phyloP scores from a whole-genome alignment of 92 coral and sea anemone species.

The Zoanthus solanderi region DNA sequence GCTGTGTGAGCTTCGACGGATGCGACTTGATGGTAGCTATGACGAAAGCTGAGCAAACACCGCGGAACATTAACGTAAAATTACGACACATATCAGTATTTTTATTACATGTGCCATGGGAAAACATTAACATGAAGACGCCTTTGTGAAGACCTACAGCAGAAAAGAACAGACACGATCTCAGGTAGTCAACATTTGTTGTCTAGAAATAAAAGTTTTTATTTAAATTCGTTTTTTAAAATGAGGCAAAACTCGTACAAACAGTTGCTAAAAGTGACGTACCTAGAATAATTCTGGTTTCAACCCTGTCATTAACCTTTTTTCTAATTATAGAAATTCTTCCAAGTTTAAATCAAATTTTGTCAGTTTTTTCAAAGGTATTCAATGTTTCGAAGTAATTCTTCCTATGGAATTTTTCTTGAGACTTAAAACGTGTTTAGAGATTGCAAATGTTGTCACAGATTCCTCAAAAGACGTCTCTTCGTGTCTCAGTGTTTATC shows the following conservation, averaged over 20 bases:
- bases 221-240: background rate
- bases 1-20: background rate
- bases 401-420: slow-evolving; percentile 62
- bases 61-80: background rate
- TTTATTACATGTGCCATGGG: background rate
- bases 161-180: background rate
- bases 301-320: slow-evolving; percentile 3
- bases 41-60: background rate
- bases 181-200: background rate
- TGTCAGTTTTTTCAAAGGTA: slow-evolving; percentile 56
- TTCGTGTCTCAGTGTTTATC: slow-evolving; percentile 46
- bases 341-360: slow-evolving; percentile 34
- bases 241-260: background rate
- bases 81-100: too few species aligned
- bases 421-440: slow-evolving; percentile 52
- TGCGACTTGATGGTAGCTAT: background rate
- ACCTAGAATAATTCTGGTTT: slow-evolving; percentile 3
- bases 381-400: slow-evolving; percentile 62
- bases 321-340: slow-evolving; percentile 27
- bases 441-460: slow-evolving; percentile 21
- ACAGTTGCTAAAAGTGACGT: background rate
- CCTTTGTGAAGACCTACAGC: background rate
- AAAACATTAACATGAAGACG: background rate
- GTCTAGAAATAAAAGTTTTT: background rate
- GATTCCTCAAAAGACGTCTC: background rate